phyloP scores from a whole-genome alignment of 2,113 vertebrate species.

The Eubucco bourcierii region DNA sequence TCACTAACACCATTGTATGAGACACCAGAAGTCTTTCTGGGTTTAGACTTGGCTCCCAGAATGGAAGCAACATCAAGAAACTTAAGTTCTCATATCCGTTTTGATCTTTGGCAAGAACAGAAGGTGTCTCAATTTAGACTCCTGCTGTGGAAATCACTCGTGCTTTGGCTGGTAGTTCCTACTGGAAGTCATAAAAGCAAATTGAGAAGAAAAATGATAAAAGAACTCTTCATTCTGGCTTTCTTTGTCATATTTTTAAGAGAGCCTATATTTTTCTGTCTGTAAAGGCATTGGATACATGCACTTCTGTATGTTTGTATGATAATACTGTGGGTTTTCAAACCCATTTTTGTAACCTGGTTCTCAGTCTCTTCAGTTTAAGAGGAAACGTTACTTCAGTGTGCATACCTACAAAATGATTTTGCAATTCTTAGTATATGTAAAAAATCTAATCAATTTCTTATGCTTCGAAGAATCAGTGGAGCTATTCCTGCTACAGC shows the following conservation, averaged over 20 bases:
- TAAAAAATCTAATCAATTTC: not conserved
- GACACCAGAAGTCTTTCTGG: not conserved
- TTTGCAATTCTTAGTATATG: not conserved
- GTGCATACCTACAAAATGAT: not conserved
- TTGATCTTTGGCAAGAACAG: not conserved
- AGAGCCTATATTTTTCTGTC: not conserved
- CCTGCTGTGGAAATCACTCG: not conserved
- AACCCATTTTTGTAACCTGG: not conserved
- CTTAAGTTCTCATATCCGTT: not conserved
- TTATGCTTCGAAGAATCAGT: not conserved
- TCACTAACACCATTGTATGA: not conserved
- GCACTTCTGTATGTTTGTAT: not conserved
- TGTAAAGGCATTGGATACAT: not conserved
- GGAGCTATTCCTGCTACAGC: not conserved
- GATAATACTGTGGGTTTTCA: not conserved
- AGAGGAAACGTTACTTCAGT: not conserved
- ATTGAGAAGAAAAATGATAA: not conserved
- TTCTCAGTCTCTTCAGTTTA: not conserved
- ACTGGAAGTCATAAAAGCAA: not conserved
- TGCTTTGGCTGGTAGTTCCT: not conserved
- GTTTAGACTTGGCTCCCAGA: not conserved
- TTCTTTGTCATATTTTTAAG: not conserved
- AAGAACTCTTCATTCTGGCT: not conserved
- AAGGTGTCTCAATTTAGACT: not conserved
- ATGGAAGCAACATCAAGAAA: not conserved